phyloP scores from a whole-genome alignment of 2,113 vertebrate genomes.

The Phaetusa simplex region DNA sequence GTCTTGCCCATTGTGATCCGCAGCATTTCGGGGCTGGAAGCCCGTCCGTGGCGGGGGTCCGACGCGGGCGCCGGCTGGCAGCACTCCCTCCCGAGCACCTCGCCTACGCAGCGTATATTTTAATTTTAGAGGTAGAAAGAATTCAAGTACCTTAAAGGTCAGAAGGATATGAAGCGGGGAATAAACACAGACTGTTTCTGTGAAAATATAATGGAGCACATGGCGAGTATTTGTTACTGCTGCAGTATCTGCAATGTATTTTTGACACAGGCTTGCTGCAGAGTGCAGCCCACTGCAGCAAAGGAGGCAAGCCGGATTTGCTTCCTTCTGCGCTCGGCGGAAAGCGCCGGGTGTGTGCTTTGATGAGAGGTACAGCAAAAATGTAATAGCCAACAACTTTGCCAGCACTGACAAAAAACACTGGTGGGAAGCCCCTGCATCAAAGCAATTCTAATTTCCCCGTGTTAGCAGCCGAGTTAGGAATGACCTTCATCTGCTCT shows the following conservation, averaged over 20 bases:
- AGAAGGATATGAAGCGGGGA: neutral
- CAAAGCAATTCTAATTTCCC: neutral
- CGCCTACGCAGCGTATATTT: neutral
- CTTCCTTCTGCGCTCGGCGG: neutral
- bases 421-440: neutral
- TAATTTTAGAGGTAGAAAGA: neutral
- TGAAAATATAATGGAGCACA: neutral
- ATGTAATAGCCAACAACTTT: neutral
- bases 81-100: neutral
- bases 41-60: fast-evolving
- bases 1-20: fast-evolving
- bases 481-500: slow-evolving; percentile 24
- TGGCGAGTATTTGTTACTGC: neutral
- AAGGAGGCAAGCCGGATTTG: neutral
- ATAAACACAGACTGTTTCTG: neutral
- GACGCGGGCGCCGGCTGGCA: fast-evolving
- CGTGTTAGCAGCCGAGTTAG: fast-evolving
- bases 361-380: neutral
- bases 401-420: neutral
- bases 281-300: slow-evolving; percentile 55
- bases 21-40: fast-evolving
- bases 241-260: neutral
- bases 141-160: neutral
- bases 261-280: neutral
- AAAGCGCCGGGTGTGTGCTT: neutral